Percentiles rank a stretch among this genome's conserved stretches.
These are phyloP conservation scores for Athalia rosae DNA, from an alignment of 2,888 invertebrate species.

Conservation along the genomic window DNA sequence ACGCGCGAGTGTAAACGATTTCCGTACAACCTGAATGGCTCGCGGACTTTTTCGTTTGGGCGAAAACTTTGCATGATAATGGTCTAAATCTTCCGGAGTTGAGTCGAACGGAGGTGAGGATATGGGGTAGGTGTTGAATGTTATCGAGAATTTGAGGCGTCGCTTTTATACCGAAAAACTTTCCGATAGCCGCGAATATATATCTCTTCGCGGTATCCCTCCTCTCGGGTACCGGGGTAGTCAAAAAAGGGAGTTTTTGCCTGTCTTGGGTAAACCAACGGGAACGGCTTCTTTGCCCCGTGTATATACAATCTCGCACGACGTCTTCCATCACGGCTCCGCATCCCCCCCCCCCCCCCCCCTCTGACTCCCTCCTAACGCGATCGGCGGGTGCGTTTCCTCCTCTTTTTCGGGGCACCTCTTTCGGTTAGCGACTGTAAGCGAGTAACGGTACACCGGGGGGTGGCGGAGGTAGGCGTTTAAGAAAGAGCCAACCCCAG, in stretches of 20 bases:
- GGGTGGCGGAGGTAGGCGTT: conserved; percentile 52
- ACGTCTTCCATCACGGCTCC: conserved; percentile 26
- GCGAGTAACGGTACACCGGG: not conserved
- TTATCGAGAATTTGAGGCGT: conserved; percentile 34
- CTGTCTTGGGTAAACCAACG: conserved; percentile 21
- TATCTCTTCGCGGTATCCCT: not conserved
- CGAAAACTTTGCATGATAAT: conserved; percentile 34
- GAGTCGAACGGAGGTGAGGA: conserved; percentile 4
- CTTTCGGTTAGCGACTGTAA: not conserved
- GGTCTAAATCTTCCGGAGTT: conserved; percentile 21
- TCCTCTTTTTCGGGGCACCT: conserved; percentile 17
- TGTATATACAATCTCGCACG: not conserved
- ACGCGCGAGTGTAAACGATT: conserved; percentile 16
- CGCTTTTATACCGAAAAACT: conserved; percentile 4
- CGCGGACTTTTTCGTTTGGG: not conserved
- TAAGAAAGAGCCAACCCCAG: conserved; percentile 61
- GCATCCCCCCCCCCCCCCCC: too few relatives aligned
- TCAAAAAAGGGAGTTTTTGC: conserved; percentile 8
- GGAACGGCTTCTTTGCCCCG: conserved; percentile 38
- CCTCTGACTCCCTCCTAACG: not conserved
- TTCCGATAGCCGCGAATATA: not conserved
- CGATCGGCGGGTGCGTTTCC: conserved; percentile 13
- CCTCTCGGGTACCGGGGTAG: too few relatives aligned
- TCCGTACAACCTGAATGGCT: not conserved
- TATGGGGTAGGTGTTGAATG: conserved; percentile 3